phyloP scores from a whole-genome alignment of 2,888 invertebrate species.

The Auanema sp. region DNA sequence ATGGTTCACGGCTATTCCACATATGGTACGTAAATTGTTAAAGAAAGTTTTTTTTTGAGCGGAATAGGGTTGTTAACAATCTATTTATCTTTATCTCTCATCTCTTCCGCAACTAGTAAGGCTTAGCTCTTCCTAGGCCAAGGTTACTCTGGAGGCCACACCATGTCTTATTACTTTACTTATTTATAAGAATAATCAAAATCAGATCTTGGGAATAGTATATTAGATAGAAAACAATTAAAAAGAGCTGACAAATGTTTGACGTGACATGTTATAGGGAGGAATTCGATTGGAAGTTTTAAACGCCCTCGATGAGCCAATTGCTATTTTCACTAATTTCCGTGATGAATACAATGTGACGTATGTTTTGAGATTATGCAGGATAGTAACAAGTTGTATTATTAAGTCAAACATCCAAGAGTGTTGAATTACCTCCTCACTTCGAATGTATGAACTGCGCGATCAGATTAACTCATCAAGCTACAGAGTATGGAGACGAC shows the following conservation, averaged over 20 bases:
- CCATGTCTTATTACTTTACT: not conserved
- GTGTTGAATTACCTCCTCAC: constrained; percentile 79
- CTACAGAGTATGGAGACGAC: constrained; percentile 82
- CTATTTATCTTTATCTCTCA: not conserved
- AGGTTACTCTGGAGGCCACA: no score
- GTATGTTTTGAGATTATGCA: constrained; percentile 22
- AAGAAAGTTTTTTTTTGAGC: constrained; percentile 3
- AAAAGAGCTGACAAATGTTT: no score
- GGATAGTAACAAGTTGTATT: constrained; percentile 5
- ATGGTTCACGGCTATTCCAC: constrained; percentile 92
- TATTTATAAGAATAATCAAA: not conserved
- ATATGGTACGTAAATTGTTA: constrained; percentile 75
- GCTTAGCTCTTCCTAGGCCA: not conserved
- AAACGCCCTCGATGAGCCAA: constrained; percentile 80
- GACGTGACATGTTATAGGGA: constrained; percentile 72
- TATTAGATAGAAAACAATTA: no score
- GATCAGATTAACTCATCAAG: constrained; percentile 83
- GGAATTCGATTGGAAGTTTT: constrained; percentile 85
- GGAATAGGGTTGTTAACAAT: not conserved
- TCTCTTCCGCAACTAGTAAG: not conserved
- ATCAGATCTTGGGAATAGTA: no score
- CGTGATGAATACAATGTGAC: constrained; percentile 44
- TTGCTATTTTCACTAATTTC: constrained; percentile 76
- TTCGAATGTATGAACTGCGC: constrained; percentile 87
- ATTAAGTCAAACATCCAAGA: constrained; percentile 80